Evolutionary conservation across 2,888 invertebrate genomes (phyloP).

Genomic region (Cotesia congregata): DNA sequence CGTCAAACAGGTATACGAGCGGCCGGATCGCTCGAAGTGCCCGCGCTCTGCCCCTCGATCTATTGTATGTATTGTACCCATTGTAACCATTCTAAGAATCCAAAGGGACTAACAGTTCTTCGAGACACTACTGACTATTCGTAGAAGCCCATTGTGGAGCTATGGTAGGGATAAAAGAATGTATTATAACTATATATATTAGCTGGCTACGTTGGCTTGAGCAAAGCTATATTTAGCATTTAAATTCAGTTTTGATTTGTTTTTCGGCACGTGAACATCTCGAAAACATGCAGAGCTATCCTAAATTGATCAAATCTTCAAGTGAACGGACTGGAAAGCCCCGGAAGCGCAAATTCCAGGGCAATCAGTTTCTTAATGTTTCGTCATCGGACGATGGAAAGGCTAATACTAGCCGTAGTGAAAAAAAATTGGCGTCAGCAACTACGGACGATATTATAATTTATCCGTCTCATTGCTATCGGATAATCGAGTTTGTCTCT

Average conservation of each 20-base stretch:
- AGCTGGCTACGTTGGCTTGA: constrained; percentile 12
- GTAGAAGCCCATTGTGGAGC: constrained; percentile 30
- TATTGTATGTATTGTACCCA: no score
- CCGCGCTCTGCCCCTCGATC: no score
- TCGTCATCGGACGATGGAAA: constrained; percentile 35
- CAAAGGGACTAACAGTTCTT: constrained; percentile 38
- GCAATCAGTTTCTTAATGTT: constrained; percentile 28
- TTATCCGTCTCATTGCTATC: constrained; percentile 44
- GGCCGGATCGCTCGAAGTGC: no score
- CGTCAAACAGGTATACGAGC: no score
- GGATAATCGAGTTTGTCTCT: constrained; percentile 39
- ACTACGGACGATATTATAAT: constrained; percentile 37
- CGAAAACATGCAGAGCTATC: constrained; percentile 25
- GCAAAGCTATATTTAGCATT: constrained; percentile 25
- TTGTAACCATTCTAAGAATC: constrained; percentile 31
- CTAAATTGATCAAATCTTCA: constrained; percentile 14
- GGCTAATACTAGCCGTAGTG: constrained; percentile 34
- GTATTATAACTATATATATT: constrained; percentile 6
- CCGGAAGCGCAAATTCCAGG: constrained; percentile 35
- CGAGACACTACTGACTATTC: constrained; percentile 29
- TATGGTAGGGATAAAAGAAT: constrained; percentile 35
- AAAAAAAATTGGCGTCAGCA: constrained; percentile 41
- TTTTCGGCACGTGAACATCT: constrained; percentile 33
- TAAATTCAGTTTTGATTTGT: constrained; percentile 33
- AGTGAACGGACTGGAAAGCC: constrained; percentile 23